Percentiles rank a stretch among this genome's conserved stretches.
These are phyloP conservation scores for Tetrax tetrax DNA, from an alignment of 2,113 vertebrate species.

Conservation along the genomic window DNA sequence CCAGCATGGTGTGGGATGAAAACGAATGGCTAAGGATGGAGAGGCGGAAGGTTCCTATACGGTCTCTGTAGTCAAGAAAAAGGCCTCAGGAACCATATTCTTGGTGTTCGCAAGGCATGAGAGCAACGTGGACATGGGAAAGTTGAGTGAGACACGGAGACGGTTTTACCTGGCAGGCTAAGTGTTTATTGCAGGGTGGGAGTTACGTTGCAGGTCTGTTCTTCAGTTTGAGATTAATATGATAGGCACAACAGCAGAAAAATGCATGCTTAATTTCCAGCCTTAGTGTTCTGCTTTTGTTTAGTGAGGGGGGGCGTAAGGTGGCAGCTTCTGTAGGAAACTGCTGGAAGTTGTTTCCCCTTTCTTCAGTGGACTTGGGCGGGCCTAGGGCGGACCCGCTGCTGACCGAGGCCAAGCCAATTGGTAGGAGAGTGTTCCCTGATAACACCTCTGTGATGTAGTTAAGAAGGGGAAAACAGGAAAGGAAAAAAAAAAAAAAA, in stretches of 20 bases:
- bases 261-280: neutral
- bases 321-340: no score
- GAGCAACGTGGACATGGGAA: neutral
- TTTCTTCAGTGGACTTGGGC: no score
- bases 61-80: neutral
- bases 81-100: neutral
- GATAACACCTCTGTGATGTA: no score
- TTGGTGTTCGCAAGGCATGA: neutral
- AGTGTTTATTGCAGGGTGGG: neutral
- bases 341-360: no score
- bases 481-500: no score
- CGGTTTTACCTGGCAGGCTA: neutral
- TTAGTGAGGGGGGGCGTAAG: no score
- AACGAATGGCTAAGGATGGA: neutral
- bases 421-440: no score
- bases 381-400: no score
- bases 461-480: no score
- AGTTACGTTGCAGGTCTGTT: neutral
- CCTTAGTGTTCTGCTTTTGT: neutral
- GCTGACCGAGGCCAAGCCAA: no score
- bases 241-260: fast-evolving
- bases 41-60: neutral
- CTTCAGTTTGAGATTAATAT: fast-evolving
- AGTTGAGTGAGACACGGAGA: neutral
- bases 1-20: neutral